Percentiles rank a stretch among this genome's conserved stretches.
phyloP scores from a whole-genome alignment of 2,113 vertebrate genomes.

The Chaenogobius annularis region DNA sequence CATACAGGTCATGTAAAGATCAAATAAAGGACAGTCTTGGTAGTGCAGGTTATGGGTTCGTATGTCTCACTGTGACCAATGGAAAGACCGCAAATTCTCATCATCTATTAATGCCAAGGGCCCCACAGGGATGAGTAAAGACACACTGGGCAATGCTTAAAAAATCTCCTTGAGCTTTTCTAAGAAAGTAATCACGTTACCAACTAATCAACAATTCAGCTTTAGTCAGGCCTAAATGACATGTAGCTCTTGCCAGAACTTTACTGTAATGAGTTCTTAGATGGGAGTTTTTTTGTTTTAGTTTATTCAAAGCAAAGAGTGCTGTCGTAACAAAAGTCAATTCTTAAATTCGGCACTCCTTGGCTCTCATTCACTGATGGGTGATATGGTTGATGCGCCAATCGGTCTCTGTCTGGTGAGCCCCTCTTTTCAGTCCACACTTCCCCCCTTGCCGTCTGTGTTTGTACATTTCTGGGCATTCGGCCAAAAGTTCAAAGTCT shows the following conservation, averaged over 20 bases:
- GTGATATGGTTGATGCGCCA: constrained; percentile 21
- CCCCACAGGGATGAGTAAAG: constrained; percentile 22
- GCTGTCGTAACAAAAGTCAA: background rate
- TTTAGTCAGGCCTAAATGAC: background rate
- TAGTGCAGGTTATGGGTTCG: background rate
- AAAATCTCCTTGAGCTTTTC: background rate
- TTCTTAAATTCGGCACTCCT: constrained; percentile 11
- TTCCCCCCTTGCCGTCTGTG: constrained; percentile 27
- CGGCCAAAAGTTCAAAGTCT: constrained; percentile 30
- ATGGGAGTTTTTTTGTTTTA: too few species aligned
- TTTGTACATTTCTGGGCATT: constrained; percentile 33
- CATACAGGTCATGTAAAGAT: background rate
- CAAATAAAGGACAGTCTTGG: background rate
- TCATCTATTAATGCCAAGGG: constrained; percentile 28
- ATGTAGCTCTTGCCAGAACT: too few species aligned
- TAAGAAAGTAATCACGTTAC: background rate
- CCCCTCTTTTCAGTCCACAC: constrained; percentile 14
- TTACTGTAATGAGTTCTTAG: too few species aligned
- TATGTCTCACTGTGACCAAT: background rate
- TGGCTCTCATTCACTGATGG: constrained; percentile 2
- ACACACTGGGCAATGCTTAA: background rate
- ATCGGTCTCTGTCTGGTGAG: constrained; percentile 34
- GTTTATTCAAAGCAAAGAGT: too few species aligned
- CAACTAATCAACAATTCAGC: background rate
- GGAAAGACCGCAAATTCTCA: constrained; percentile 12